Base-by-base conservation (phyloP, 92 coral and sea anemone genomes). In the Epizoanthus scotinus region DNA sequence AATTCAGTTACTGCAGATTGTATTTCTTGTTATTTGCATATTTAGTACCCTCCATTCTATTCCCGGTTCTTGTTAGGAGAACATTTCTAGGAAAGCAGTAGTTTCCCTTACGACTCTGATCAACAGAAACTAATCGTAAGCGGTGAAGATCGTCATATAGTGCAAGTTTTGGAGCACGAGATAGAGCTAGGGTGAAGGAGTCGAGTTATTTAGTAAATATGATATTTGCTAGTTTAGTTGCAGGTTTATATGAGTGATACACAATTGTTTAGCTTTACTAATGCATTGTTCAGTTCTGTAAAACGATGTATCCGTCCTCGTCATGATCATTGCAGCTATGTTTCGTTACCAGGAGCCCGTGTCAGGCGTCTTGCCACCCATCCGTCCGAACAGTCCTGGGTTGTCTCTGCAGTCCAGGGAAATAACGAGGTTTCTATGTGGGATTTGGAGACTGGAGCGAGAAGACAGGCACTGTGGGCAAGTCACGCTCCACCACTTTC, bases 381-480 rank as follows among this genome's bases (percentile, higher is more conserved):
- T 71, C 99, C 99, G 25, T 82, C 91, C 60, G 93, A 89, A 82
- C 99, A 96, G 88, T 96, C 99, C 71, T 96, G 99, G 99, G 98
- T 96, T 47, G 92, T 94, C 44, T 93, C 96, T 69, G 95, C 99
- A 8, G 99, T 96, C 7, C 92, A 96, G 34, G 99, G 99, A 7
- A 96, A 96, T 78, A 96, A 96, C 79, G 99, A 96, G 36, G 99
- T 96, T 57, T 93, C 92, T 60, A 91, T 96, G 71, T 96, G 99
- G 99, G 97, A 96, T 78, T 63, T 96, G 85, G 99, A 96, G 86
- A 93, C 99, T 83, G 99, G 98, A 57, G 95, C 99, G 10, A 86
- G 97, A 72, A 82, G 97, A 64, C 93, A 96, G 72, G 91, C 98
- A 0, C 86, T 96, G 47, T 96, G 99, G 99, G 99, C 99, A 58